Conservation (phyloP, 2,888 invertebrate genomes). For the Cordilura impudica region DNA sequence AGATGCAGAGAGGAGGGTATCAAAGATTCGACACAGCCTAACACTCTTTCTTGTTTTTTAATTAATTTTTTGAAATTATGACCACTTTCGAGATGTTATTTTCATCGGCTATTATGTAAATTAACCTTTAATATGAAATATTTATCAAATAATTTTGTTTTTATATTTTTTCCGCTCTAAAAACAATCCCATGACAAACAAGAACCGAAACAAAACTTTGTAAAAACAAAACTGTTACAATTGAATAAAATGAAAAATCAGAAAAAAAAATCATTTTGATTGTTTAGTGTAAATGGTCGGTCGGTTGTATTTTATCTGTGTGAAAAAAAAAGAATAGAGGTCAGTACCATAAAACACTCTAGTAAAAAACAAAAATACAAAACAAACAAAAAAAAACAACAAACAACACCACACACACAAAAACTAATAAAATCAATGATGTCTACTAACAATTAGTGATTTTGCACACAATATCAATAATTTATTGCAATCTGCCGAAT, state of each 20-base stretch:
- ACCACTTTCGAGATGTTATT: constrained; percentile 12
- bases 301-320: background rate
- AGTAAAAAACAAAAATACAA: constrained; percentile 15
- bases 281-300: constrained; percentile 5
- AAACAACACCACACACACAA: background rate
- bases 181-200: constrained; percentile 41
- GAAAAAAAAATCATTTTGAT: constrained; percentile 20
- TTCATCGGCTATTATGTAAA: constrained; percentile 19
- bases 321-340: constrained; percentile 46
- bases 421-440: background rate
- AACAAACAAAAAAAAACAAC: constrained; percentile 14
- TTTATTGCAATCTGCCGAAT: too few species aligned
- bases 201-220: background rate
- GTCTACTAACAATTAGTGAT: too few species aligned
- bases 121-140: constrained; percentile 7
- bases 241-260: constrained; percentile 21
- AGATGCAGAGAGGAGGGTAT: too few species aligned
- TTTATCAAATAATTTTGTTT: constrained; percentile 31
- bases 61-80: background rate
- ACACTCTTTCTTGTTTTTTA: background rate
- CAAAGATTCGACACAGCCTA: too few species aligned
- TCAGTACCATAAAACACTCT: constrained; percentile 51
- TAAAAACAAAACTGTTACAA: constrained; percentile 14
- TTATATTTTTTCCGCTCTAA: constrained; percentile 55
- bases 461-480: too few species aligned